Evolutionary conservation across 2,113 vertebrate species (phyloP), one percentile per base, ranked within the genome.

Genomic region (Clarias magur): DNA sequence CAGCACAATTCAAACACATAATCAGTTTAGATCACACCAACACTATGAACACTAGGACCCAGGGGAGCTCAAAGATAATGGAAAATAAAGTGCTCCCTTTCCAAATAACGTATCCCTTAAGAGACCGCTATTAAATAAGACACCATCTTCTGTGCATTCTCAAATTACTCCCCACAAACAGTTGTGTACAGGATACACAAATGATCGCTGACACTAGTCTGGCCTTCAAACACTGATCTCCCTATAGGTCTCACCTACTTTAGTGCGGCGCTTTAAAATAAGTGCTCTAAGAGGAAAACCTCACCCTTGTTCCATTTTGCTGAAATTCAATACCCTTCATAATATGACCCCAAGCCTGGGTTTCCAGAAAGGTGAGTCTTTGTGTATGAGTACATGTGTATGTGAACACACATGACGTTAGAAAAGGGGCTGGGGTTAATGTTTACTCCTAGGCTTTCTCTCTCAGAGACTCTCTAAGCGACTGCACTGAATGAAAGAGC

Each of bases 11-110:
- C 54, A 12, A 48, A 4, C 82, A 30, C 30, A 59, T 70, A 76
- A 75, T 60, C 70, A 62, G 56, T 62, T 73, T 73, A 59, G 56
- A 19, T 23, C 67, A 48, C 84, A 57, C n/a, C 62, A 38, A 68
- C 8, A 0, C 27, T 38, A 56, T 53, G 56, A 60, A 86, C 78
- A 60, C 82, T 42, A 65, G 75, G 78, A 63, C 86, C 82, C 70
- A 85, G 89, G 88, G 87, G 85, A 91, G 15, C 15, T 30, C 30
- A 80, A 83, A 67, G 83, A 83, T 88, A 89, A 90, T 91, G 90
- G 86, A 91, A 91, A 86, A 80, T 65, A 48, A 89, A 86, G 89
- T 89, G 91, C 92, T 94, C 91, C 86, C 92, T 90, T 91, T 92
- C 62, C 60, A 59, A 63, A 48, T 93, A 94, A 93, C 91, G 90